A percentile compares a stretch with the other conserved stretches of the same genome.
Conservation (phyloP, 2,888 invertebrate genomes). For the Drosophila algonquin region DNA sequence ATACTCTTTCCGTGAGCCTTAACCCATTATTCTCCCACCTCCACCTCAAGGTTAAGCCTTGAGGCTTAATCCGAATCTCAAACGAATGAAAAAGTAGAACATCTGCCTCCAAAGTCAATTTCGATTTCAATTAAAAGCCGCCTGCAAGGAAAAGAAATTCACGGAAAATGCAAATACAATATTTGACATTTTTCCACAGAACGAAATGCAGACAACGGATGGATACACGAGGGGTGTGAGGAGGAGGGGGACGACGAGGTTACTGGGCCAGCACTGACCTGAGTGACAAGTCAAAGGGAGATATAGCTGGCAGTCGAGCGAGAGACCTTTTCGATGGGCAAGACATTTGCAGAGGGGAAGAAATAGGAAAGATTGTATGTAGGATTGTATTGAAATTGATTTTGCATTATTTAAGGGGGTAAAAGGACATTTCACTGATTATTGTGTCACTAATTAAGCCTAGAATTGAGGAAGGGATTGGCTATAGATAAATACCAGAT, state of each 20-base stretch:
- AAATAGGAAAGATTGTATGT: conserved; percentile 3
- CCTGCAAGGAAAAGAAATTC: conserved; percentile 24
- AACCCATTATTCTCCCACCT: neutral
- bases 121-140: conserved; percentile 60
- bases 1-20: no score
- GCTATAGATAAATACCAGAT: neutral
- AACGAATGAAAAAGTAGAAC: conserved; percentile 8
- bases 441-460: no score
- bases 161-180: conserved; percentile 59
- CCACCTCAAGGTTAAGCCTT: neutral
- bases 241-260: conserved; percentile 2
- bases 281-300: conserved; percentile 18
- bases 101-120: conserved; percentile 22
- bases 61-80: neutral
- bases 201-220: conserved; percentile 11
- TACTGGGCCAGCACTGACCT: conserved; percentile 8
- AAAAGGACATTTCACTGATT: no score
- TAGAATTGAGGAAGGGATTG: no score
- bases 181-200: conserved; percentile 66
- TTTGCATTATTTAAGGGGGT: no score
- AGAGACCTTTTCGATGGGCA: conserved; percentile 21
- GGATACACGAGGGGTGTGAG: neutral
- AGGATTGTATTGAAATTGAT: conserved; percentile 17
- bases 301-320: conserved; percentile 26
- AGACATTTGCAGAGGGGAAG: conserved; percentile 11